phyloP scores from a whole-genome alignment of 2,113 vertebrate species.

The Larimichthys polyactis region DNA sequence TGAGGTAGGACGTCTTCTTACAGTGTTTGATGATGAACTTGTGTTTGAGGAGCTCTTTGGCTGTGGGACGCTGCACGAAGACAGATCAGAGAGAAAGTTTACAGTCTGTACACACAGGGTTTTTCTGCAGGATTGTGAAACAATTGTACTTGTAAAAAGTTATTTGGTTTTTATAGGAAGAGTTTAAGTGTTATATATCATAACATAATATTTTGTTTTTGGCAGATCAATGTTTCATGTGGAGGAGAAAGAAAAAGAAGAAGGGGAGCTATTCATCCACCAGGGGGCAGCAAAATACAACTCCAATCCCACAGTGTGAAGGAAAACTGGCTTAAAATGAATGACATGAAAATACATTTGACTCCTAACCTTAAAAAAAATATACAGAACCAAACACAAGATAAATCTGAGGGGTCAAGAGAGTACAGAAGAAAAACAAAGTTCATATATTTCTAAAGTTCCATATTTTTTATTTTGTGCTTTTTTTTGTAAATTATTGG shows the following conservation, averaged over 20 bases:
- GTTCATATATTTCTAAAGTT: no score
- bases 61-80: slow-evolving; percentile 89
- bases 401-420: no score
- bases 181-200: no score
- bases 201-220: no score
- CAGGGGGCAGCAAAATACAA: slow-evolving; percentile 56
- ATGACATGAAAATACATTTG: not conserved
- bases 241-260: not conserved
- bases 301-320: not conserved
- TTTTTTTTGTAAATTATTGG: no score
- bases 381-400: not conserved
- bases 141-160: no score
- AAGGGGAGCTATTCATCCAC: slow-evolving; percentile 4
- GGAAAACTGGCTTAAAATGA: not conserved
- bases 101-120: no score
- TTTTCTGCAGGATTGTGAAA: no score
- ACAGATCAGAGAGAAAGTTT: not conserved
- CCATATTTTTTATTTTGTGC: no score
- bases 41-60: slow-evolving; percentile 97
- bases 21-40: slow-evolving; percentile 95
- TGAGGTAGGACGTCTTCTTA: slow-evolving; percentile 98
- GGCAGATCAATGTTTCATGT: not conserved
- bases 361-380: not conserved
- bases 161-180: no score
- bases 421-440: no score